Conservation (phyloP, 2,113 vertebrate genomes). For the Peromyscus polionotus region DNA sequence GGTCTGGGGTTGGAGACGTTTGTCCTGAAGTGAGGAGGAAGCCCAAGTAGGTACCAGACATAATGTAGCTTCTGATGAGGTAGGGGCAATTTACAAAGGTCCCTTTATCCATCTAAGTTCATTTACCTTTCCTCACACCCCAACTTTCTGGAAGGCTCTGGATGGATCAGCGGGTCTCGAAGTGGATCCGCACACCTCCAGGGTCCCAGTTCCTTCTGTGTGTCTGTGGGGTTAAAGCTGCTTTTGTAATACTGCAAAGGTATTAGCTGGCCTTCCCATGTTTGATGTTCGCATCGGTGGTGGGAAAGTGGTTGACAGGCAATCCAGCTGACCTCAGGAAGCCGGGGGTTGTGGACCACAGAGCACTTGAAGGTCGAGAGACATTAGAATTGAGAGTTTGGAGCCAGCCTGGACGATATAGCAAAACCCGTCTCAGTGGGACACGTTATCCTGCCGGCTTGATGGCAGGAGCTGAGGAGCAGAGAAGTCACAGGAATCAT, state of each 20-base stretch:
- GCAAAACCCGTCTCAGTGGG: not conserved
- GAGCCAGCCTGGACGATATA: not conserved
- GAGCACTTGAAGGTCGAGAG: not conserved
- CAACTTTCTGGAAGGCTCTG: rapidly evolving
- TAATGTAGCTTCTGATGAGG: rapidly evolving
- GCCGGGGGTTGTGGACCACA: not conserved
- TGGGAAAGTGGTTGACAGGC: not conserved
- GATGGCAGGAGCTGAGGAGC: rapidly evolving
- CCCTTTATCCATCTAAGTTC: no score
- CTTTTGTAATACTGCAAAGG: not conserved
- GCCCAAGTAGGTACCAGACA: not conserved
- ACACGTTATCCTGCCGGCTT: not conserved
- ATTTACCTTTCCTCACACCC: not conserved
- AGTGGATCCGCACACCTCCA: not conserved
- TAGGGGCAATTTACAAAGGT: not conserved
- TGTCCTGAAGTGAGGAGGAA: not conserved
- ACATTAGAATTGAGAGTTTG: not conserved
- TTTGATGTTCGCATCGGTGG: not conserved
- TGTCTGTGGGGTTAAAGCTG: not conserved
- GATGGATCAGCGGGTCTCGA: not conserved
- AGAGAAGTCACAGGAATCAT: rapidly evolving
- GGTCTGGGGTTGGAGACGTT: not conserved
- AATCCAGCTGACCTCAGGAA: no score
- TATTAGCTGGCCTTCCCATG: not conserved
- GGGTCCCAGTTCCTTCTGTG: not conserved